Conservation (phyloP, 2,888 invertebrate species). For the Himalopsyche anomala region DNA sequence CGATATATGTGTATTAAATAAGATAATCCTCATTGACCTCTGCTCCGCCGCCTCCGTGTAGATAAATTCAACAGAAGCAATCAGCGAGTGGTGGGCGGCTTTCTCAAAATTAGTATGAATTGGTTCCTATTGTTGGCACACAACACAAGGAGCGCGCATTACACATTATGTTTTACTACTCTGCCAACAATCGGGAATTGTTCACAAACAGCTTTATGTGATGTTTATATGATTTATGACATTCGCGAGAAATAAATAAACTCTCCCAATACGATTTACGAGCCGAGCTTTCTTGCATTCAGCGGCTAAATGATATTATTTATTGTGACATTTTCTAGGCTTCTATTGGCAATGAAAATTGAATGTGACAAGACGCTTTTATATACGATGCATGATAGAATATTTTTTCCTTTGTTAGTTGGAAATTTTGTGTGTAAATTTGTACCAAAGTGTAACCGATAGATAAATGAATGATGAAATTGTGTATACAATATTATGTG, state of each 20-base stretch:
- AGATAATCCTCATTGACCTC: neutral
- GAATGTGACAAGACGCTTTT: neutral
- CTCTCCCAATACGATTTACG: neutral
- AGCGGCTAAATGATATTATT: neutral
- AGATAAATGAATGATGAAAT: too few relatives aligned
- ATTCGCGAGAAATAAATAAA: neutral
- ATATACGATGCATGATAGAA: too few relatives aligned
- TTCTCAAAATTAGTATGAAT: conserved; percentile 50
- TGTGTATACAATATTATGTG: too few relatives aligned
- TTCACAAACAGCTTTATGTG: conserved; percentile 23
- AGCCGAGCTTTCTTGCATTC: neutral
- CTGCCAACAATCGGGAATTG: conserved; percentile 28
- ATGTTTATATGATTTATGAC: conserved; percentile 13
- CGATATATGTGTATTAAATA: neutral
- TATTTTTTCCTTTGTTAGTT: too few relatives aligned
- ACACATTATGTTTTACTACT: conserved; percentile 30
- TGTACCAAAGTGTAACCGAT: too few relatives aligned
- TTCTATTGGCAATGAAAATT: neutral
- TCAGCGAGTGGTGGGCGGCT: conserved; percentile 49
- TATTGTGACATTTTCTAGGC: neutral
- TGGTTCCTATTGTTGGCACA: conserved; percentile 17
- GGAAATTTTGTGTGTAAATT: too few relatives aligned
- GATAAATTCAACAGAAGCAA: conserved; percentile 51
- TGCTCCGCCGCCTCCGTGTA: conserved; percentile 10
- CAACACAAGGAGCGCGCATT: conserved; percentile 14